phyloP scores from a whole-genome alignment of 2,888 invertebrate genomes.

The Craniophora ligustri region DNA sequence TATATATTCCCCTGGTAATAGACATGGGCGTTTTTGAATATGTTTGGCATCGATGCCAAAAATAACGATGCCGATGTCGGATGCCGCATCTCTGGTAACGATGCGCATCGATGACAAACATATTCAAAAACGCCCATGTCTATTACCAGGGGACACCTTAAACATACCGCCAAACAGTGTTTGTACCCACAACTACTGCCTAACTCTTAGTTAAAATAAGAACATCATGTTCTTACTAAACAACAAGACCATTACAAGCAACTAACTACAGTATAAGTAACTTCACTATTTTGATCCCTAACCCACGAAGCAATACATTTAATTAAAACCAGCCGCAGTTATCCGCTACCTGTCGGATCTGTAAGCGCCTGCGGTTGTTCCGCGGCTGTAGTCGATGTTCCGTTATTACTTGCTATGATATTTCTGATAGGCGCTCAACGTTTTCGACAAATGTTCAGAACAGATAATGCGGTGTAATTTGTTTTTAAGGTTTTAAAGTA shows the following conservation, averaged over 20 bases:
- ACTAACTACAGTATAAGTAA: constrained; percentile 4
- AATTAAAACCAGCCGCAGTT: constrained; percentile 32
- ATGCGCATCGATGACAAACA: too few relatives aligned
- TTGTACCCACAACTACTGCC: too few relatives aligned
- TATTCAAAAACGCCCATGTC: too few relatives aligned
- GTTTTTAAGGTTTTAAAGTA: too few relatives aligned
- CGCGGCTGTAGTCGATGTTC: constrained; percentile 12
- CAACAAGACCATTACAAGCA: background rate
- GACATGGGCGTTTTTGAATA: too few relatives aligned
- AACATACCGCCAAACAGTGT: too few relatives aligned
- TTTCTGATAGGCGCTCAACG: constrained; percentile 42
- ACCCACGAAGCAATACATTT: constrained; percentile 26
- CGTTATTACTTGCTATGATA: constrained; percentile 36
- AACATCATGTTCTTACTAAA: background rate
- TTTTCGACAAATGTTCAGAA: constrained; percentile 4
- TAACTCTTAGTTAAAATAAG: too few relatives aligned
- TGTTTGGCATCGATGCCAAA: too few relatives aligned
- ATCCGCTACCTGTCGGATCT: constrained; percentile 11
- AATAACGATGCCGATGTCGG: too few relatives aligned
- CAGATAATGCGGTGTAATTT: background rate
- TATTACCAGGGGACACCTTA: too few relatives aligned
- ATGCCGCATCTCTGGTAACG: too few relatives aligned
- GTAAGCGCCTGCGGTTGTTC: constrained; percentile 42
- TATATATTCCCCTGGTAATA: too few relatives aligned
- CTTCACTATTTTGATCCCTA: constrained; percentile 19